phyloP scores from a whole-genome alignment of 2,113 vertebrate species.

The Hassar affinis region DNA sequence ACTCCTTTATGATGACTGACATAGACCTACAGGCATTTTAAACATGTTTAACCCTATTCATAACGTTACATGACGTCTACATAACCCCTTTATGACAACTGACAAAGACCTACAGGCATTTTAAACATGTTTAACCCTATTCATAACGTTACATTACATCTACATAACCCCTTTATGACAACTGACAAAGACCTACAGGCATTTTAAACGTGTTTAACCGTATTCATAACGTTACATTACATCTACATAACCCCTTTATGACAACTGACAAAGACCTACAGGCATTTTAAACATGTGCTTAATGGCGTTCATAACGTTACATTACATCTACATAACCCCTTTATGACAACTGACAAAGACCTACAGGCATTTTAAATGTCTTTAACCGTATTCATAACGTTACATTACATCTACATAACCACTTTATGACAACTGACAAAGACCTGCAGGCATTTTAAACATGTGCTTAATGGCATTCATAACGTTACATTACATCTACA shows the following conservation, averaged over 20 bases:
- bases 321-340: not conserved
- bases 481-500: not conserved
- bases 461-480: not conserved
- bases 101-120: not conserved
- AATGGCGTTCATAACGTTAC: not conserved
- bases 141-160: not conserved
- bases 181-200: not conserved
- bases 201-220: not conserved
- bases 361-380: not conserved
- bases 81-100: not conserved
- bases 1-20: not conserved
- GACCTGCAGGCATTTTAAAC: not conserved
- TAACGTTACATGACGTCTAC: not conserved
- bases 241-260: not conserved
- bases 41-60: not conserved
- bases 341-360: not conserved
- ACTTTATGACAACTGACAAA: not conserved
- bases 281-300: not conserved
- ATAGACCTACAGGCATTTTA: not conserved
- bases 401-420: not conserved
- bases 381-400: not conserved
- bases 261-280: not conserved
- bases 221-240: not conserved
- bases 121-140: not conserved
- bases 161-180: not conserved